Evolutionary conservation across 2,113 vertebrate genomes (phyloP), one percentile per base, ranked within the genome.

Genomic region (Sylvilagus bachmani): DNA sequence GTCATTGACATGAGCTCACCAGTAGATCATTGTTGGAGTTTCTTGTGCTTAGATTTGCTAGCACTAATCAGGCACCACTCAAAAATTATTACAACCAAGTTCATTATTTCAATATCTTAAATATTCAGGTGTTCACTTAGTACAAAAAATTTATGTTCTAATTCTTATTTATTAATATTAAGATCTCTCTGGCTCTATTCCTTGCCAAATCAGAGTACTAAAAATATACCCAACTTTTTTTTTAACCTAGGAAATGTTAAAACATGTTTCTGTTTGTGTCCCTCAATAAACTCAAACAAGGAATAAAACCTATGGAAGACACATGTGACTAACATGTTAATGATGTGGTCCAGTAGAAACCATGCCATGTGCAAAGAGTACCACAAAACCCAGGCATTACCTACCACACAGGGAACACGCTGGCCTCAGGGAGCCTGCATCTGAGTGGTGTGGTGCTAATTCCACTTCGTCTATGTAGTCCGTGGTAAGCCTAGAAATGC

Each of bases 391-490:
- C 61, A 3, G 0, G 10, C 0, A 11, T 79, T 33, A 21, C 36
- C 24, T 0, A 14, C 66, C 49, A 62, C 3, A 12, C 1, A 7
- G n/a, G 8, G 25, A 7, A 24, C 5, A 0, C 27, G 10, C 36
- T 16, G 9, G 0, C 55, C 0, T 61, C 24, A 0, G 0, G 14
- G 36, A n/a, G 5, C 21, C 8, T 5, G 3, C 9, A 31, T 36
- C 24, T 6, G 3, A 58, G 85, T 0, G 74, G 3, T 1, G 33
- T 58, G 3, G 14, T 17, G 25, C 44, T 14, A 1, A 22, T 36
- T 9, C 49, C 33, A 0, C 58, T 53, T 11, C 21, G 64, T 10
- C 29, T 36, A 10, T 3, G 0, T 12, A 17, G n/a, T 67, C 55
- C 38, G 10, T 5, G 1, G 7, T 17, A 6, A 75, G 74, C 6